Conservation (phyloP, 2,113 vertebrate genomes). For the Hippocampus barbouri region DNA sequence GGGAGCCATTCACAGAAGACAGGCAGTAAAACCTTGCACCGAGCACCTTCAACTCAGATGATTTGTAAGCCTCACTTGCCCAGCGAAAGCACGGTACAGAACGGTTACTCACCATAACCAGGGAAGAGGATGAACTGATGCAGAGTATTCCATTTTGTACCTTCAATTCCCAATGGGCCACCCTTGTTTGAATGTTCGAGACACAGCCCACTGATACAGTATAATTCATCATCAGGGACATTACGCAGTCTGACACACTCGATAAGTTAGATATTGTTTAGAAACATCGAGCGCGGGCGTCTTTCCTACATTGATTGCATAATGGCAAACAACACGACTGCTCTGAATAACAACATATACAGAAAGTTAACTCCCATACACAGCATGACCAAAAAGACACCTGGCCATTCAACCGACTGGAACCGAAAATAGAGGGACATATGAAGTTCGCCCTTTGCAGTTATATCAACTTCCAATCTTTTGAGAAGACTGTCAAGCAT, state of each 20-base stretch:
- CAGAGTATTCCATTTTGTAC: slow-evolving; percentile 44
- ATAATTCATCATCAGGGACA: slow-evolving; percentile 44
- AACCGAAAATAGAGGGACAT: not conserved
- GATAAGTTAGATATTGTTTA: slow-evolving; percentile 1
- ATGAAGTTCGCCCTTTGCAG: not conserved
- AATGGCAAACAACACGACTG: not conserved
- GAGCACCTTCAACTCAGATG: slow-evolving; percentile 67
- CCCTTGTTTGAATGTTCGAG: slow-evolving; percentile 30
- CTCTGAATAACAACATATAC: not conserved
- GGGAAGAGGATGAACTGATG: slow-evolving; percentile 43
- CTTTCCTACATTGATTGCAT: not conserved
- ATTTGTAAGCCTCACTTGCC: slow-evolving; percentile 69
- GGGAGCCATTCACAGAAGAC: slow-evolving; percentile 71
- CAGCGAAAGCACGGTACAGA: slow-evolving; percentile 56
- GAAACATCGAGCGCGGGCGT: not conserved
- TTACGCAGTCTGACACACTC: slow-evolving; percentile 16
- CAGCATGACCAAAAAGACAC: not conserved
- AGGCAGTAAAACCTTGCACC: slow-evolving; percentile 69
- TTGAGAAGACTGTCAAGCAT: not conserved
- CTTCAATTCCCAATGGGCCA: slow-evolving; percentile 34
- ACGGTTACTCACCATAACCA: slow-evolving; percentile 60
- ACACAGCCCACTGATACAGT: slow-evolving; percentile 28
- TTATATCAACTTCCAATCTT: not conserved
- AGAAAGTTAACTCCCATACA: not conserved
- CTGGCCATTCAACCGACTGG: not conserved